These are phyloP conservation scores for Luehdorfia chinensis DNA, from an alignment of 1,140 invertebrate species.

Conservation along the genomic window DNA sequence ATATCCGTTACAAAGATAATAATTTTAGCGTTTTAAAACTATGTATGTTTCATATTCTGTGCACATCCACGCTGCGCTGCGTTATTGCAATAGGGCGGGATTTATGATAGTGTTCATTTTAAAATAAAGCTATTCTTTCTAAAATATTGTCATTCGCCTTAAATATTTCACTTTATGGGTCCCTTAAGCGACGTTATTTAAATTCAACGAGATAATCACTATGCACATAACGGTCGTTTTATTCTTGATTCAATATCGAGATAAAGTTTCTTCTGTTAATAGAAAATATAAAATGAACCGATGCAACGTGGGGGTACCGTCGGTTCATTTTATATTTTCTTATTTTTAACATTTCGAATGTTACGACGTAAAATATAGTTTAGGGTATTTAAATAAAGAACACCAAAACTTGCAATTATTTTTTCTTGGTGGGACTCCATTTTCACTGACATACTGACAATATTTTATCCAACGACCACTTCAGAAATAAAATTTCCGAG, in stretches of 20 bases:
- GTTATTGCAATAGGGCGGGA: constrained; percentile 59
- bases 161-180: constrained; percentile 70
- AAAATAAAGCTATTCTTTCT: constrained; percentile 71
- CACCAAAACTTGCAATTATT: no score
- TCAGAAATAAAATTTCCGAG: no score
- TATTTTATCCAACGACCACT: no score
- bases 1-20: no score
- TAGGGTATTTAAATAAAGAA: no score
- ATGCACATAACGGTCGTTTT: constrained; percentile 12
- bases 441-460: no score
- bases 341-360: constrained; percentile 12
- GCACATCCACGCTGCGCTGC: constrained; percentile 42
- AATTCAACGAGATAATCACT: constrained; percentile 29
- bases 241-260: constrained; percentile 20
- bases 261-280: not conserved
- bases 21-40: constrained; percentile 36
- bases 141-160: constrained; percentile 74
- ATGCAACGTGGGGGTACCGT: no score
- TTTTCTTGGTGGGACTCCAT: no score
- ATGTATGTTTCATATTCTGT: constrained; percentile 57
- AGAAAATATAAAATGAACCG: no score
- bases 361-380: not conserved
- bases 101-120: constrained; percentile 63
- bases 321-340: not conserved
- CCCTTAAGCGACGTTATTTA: constrained; percentile 54